Evolutionary conservation across 35 echinoderm and acorn worm genomes (phyloP), one percentile per base, ranked within the genome.

Genomic region (Apostichopus californicus): DNA sequence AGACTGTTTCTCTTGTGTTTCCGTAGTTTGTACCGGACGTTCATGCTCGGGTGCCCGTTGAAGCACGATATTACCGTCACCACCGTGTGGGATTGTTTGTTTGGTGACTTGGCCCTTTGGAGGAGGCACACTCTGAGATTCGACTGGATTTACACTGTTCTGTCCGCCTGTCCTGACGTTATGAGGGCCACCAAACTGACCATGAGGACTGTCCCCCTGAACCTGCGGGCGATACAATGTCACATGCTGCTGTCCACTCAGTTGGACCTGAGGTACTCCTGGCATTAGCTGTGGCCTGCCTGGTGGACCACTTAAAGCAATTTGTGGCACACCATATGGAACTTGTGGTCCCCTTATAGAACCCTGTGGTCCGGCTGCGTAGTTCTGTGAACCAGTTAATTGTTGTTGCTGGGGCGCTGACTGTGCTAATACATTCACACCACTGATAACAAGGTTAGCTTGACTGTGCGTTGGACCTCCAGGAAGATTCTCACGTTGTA

Each of bases 11-110:
- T 75, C 21, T 18, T 75, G 71, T 75, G 71, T 6, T 24, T n/a
- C 13, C n/a, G 56, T 5, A 0, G 20, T 61, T 61, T 61, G 8
- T 61, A 61, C 15, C 14, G 56, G 14, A 61, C 15, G 84, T 22
- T 85, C 56, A 58, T 59, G 55, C 7, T 85, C 57, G 17, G 86
- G 86, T n/a, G 57, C 86, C 28, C 86, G 71, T 54, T 72, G 86
- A 0, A 89, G 86, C 5, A 89, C 86, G 72, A 89, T 89, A 64
- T 89, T 89, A 58, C 86, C 80, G 46, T 46, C 55, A 57, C 71
- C 71, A 75, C 6, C 71, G 22, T 68, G 64, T 68, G 64, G 64
- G 18, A 9, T 68, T 68, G 64, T 68, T 18, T 83, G 5, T 83
- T 15, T 83, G 17, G 14, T 55, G 80, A 53, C 28, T 83, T 55